A percentile compares a stretch with the other conserved stretches of the same genome.
phyloP scores from a whole-genome alignment of 2,113 vertebrate genomes.

The Grus americana region DNA sequence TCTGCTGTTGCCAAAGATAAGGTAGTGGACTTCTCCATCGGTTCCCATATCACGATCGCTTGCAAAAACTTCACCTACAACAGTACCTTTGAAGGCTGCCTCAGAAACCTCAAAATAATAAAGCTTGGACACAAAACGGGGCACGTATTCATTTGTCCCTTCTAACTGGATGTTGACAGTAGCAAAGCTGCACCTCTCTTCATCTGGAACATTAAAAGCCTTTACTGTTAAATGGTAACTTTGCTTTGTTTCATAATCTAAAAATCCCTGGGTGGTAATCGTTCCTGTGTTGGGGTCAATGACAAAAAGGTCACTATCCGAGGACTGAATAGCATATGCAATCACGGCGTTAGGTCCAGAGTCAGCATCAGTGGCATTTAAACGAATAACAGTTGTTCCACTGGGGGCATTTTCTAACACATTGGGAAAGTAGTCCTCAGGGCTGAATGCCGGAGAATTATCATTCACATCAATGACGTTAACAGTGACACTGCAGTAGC shows the following conservation, averaged over 20 bases:
- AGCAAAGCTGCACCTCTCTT: conserved; percentile 92
- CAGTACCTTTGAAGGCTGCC: conserved; percentile 86
- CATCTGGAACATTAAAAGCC: conserved; percentile 95
- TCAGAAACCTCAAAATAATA: conserved; percentile 98
- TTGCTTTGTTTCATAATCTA: conserved; percentile 96
- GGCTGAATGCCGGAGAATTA: conserved; percentile 88
- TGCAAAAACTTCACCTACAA: conserved; percentile 95
- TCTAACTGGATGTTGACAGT: conserved; percentile 89
- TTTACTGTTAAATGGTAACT: conserved; percentile 93
- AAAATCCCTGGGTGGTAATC: conserved; percentile 96
- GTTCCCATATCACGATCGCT: conserved; percentile 94
- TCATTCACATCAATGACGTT: conserved; percentile 92
- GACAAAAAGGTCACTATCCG: conserved; percentile 96
- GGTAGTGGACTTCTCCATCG: conserved; percentile 93
- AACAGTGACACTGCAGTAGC: conserved; percentile 85
- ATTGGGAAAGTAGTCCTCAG: conserved; percentile 87
- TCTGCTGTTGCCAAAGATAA: conserved; percentile 92
- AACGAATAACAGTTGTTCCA: conserved; percentile 90
- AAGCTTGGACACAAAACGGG: conserved; percentile 95
- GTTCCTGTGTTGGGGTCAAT: conserved; percentile 94
- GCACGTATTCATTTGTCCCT: conserved; percentile 97
- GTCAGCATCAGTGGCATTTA: conserved; percentile 88
- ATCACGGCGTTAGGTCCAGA: conserved; percentile 89
- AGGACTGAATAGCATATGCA: conserved; percentile 91
- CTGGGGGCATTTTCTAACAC: conserved; percentile 96